Conservation (phyloP, 2,888 invertebrate species). For the Tortrix viridana region DNA sequence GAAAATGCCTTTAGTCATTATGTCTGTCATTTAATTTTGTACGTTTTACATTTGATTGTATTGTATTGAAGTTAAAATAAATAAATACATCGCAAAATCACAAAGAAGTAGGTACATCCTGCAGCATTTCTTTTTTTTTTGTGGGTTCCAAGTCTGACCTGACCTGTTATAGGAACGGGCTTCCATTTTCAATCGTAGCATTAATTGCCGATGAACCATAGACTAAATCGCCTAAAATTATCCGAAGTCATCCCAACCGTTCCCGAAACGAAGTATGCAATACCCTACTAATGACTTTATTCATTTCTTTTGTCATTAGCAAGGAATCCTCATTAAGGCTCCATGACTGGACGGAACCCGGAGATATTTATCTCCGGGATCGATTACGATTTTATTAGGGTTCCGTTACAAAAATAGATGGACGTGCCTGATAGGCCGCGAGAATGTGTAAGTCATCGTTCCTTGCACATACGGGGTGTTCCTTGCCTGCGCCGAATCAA, state of each 20-base stretch:
- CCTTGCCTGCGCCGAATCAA: too few species aligned
- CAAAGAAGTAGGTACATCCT: too few species aligned
- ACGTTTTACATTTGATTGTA: too few species aligned
- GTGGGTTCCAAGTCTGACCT: too few species aligned
- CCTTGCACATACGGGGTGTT: too few species aligned
- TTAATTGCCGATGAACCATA: neutral
- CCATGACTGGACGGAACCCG: slow-evolving; percentile 30
- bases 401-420: slow-evolving; percentile 37
- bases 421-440: slow-evolving; percentile 28
- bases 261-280: slow-evolving; percentile 28
- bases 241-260: neutral
- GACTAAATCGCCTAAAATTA: neutral
- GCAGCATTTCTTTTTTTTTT: too few species aligned
- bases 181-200: too few species aligned
- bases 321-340: slow-evolving; percentile 31
- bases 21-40: too few species aligned
- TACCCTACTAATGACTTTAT: slow-evolving; percentile 35
- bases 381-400: slow-evolving; percentile 37
- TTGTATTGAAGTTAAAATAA: too few species aligned
- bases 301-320: slow-evolving; percentile 37
- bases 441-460: slow-evolving; percentile 31
- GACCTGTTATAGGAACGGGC: too few species aligned
- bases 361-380: slow-evolving; percentile 30
- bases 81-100: too few species aligned
- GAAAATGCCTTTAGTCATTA: too few species aligned